Percentiles rank a stretch among this genome's conserved stretches.
These are phyloP conservation scores for Matsumurasca onukii DNA, from an alignment of 1,140 invertebrate species.

Conservation along the genomic window DNA sequence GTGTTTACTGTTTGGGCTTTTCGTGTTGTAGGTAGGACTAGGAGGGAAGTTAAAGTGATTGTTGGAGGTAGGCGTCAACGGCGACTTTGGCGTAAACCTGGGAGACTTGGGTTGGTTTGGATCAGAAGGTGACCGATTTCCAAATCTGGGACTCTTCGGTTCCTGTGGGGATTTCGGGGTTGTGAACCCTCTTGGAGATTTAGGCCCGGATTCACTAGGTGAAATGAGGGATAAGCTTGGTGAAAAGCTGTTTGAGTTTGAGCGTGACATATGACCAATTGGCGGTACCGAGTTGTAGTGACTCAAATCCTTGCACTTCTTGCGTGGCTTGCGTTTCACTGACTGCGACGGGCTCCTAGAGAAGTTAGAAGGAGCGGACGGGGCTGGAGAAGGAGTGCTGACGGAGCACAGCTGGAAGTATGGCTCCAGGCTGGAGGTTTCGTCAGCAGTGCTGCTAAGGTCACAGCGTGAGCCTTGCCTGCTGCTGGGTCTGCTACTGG, in stretches of 20 bases:
- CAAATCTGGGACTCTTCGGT: not conserved
- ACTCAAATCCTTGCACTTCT: slow-evolving; percentile 14
- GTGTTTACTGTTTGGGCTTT: not conserved
- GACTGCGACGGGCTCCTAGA: slow-evolving; percentile 17
- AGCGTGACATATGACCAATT: slow-evolving; percentile 13
- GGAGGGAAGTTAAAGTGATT: slow-evolving; percentile 26
- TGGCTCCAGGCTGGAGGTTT: not conserved
- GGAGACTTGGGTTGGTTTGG: too few relatives aligned
- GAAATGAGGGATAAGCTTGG: slow-evolving; percentile 1
- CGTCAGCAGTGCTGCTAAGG: not conserved
- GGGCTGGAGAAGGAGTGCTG: not conserved
- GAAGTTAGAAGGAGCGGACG: slow-evolving; percentile 11
- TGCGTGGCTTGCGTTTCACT: slow-evolving; percentile 14
- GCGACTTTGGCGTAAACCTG: slow-evolving; percentile 6
- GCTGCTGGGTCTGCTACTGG: slow-evolving; percentile 4
- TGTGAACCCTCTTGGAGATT: slow-evolving; percentile 13
- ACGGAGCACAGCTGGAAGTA: slow-evolving; percentile 13
- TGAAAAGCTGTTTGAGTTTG: slow-evolving; percentile 16
- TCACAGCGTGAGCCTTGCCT: not conserved
- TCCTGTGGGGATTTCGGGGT: not conserved
- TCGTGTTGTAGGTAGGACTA: slow-evolving; percentile 7
- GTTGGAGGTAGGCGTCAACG: slow-evolving; percentile 8
- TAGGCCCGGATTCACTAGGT: not conserved
- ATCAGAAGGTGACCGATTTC: not conserved
- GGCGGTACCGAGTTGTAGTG: slow-evolving; percentile 21